These are phyloP conservation scores for Pipra filicauda DNA, from an alignment of 2,113 vertebrate genomes.

Conservation along the genomic window DNA sequence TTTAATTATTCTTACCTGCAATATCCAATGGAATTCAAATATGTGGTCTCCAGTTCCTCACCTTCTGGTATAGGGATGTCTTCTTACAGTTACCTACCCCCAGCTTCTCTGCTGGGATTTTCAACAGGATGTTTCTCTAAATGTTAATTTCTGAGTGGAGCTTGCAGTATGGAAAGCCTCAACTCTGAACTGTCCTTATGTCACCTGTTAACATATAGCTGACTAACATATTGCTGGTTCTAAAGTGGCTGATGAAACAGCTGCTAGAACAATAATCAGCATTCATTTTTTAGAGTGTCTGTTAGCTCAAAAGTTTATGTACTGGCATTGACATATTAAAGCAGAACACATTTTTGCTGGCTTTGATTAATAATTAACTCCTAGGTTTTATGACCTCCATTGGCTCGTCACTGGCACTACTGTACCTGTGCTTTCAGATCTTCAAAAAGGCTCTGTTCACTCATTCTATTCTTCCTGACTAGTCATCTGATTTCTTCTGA, in stretches of 20 bases:
- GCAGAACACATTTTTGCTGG: neutral
- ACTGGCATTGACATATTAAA: slow-evolving; percentile 4
- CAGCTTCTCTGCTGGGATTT: neutral
- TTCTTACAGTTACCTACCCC: neutral
- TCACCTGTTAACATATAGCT: neutral
- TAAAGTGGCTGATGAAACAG: slow-evolving; percentile 2
- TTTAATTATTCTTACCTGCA: slow-evolving; percentile 17
- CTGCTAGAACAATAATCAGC: slow-evolving; percentile 8
- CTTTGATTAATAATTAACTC: slow-evolving; percentile 45
- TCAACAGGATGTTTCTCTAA: neutral
- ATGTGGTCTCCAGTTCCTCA: neutral
- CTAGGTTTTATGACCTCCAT: neutral
- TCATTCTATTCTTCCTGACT: neutral
- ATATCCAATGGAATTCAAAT: neutral
- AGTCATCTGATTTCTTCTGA: neutral
- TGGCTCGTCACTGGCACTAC: neutral
- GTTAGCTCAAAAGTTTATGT: slow-evolving; percentile 36
- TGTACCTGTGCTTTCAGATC: neutral
- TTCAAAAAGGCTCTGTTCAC: neutral
- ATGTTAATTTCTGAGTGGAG: neutral
- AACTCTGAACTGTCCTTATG: neutral
- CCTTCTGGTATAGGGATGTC: neutral
- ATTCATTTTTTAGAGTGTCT: slow-evolving; percentile 10
- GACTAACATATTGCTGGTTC: neutral
- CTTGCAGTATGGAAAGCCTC: neutral